phyloP scores from a whole-genome alignment of 2,888 invertebrate genomes.

The Caenorhabditis sp. region DNA sequence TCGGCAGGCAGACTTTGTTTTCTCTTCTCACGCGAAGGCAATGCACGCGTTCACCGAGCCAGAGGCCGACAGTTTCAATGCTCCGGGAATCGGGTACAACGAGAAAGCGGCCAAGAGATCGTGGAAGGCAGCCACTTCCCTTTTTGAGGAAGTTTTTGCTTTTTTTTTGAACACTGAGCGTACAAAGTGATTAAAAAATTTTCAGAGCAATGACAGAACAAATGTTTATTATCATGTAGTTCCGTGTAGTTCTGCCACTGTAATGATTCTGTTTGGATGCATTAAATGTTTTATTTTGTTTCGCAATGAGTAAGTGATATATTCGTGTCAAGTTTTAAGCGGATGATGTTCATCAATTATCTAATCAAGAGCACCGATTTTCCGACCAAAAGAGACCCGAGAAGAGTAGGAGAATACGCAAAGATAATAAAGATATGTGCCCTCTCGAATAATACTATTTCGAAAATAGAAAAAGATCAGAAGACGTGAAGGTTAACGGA shows the following conservation, averaged over 20 bases:
- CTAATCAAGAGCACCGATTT: no score
- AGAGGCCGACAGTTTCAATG: conserved; percentile 44
- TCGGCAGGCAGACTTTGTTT: conserved; percentile 70
- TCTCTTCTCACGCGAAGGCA: conserved; percentile 69
- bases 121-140: conserved; percentile 57
- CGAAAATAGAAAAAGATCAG: conserved; percentile 26
- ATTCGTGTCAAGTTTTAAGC: no score
- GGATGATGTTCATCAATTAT: no score
- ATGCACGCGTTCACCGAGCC: conserved; percentile 71
- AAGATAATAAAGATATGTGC: no score
- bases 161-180: no score
- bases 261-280: no score
- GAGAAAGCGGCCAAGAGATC: conserved; percentile 64
- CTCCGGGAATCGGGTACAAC: conserved; percentile 65
- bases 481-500: conserved; percentile 41
- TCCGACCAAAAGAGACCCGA: no score
- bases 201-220: background rate
- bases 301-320: no score
- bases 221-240: background rate
- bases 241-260: no score
- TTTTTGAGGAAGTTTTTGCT: conserved; percentile 45
- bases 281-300: no score
- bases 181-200: background rate
- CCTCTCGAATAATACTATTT: background rate
- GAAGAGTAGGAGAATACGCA: no score